A percentile compares a stretch with the other conserved stretches of the same genome.
Evolutionary conservation across 2,888 invertebrate genomes (phyloP).

Genomic region (Drosophila recens): DNA sequence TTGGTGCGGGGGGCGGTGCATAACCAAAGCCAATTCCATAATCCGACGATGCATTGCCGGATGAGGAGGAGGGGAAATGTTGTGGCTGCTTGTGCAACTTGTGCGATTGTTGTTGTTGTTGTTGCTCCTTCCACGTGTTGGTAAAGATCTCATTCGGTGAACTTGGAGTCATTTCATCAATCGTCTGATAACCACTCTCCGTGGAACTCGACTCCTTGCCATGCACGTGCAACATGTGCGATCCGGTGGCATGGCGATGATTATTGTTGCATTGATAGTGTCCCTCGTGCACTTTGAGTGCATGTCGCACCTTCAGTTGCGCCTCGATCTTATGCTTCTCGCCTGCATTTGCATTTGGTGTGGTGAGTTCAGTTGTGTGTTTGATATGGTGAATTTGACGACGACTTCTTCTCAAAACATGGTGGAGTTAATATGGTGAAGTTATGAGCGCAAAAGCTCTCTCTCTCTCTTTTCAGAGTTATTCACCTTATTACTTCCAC

Average conservation of each 20-base stretch:
- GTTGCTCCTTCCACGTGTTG: conserved; percentile 71
- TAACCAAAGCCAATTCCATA: conserved; percentile 24
- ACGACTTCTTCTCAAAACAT: neutral
- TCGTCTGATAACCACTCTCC: conserved; percentile 79
- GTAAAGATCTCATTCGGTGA: conserved; percentile 78
- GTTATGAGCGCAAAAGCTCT: neutral
- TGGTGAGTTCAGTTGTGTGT: conserved; percentile 8
- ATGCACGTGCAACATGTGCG: conserved; percentile 81
- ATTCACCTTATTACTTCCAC: neutral
- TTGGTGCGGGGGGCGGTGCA: conserved; percentile 58
- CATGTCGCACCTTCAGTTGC: conserved; percentile 83
- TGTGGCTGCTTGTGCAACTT: conserved; percentile 69
- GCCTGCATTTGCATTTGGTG: conserved; percentile 75
- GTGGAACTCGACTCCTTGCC: conserved; percentile 63
- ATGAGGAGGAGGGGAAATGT: conserved; percentile 5
- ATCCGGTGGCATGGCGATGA: conserved; percentile 73
- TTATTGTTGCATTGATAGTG: conserved; percentile 83
- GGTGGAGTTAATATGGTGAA: conserved; percentile 1
- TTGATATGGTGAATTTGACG: neutral
- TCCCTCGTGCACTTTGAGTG: conserved; percentile 84
- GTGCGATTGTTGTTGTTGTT: conserved; percentile 51
- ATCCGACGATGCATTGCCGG: conserved; percentile 14
- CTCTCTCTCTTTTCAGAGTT: neutral
- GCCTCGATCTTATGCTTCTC: conserved; percentile 85
- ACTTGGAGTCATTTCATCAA: conserved; percentile 80